Evolutionary conservation across 2,113 vertebrate genomes (phyloP).

Genomic region (Tachysurus fulvidraco): DNA sequence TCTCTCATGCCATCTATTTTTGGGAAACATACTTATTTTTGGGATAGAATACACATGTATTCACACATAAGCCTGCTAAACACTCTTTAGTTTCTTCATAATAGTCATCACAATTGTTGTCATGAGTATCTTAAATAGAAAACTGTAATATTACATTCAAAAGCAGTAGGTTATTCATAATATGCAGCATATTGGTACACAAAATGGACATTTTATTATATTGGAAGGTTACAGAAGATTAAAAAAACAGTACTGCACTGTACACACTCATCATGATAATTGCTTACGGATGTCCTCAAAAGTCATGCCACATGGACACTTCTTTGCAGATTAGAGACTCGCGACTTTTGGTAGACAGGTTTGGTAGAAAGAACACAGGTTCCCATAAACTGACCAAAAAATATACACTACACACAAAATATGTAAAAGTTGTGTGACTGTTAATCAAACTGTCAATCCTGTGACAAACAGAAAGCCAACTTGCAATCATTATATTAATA

Average conservation of each 20-base stretch:
- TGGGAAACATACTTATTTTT: background rate
- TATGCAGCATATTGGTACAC: background rate
- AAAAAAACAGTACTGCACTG: background rate
- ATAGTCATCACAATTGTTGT: background rate
- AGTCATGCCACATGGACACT: background rate
- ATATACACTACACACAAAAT: background rate
- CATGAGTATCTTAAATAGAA: background rate
- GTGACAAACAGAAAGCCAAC: background rate
- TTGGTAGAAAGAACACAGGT: background rate
- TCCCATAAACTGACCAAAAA: background rate
- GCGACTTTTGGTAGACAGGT: too few species aligned
- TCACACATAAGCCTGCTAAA: background rate
- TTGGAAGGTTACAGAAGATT: background rate
- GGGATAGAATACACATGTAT: background rate
- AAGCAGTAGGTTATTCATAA: background rate
- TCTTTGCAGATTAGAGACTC: too few species aligned
- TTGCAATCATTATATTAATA: background rate
- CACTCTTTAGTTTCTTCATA: background rate
- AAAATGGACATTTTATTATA: background rate
- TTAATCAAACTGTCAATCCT: background rate
- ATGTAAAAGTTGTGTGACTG: background rate
- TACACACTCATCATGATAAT: background rate
- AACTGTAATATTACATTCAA: background rate
- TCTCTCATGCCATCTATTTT: background rate
- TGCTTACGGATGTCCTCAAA: background rate